Evolutionary conservation across 2,797 vertebrate genomes (phyloP).

Genomic region (Sebastes glaucus): DNA sequence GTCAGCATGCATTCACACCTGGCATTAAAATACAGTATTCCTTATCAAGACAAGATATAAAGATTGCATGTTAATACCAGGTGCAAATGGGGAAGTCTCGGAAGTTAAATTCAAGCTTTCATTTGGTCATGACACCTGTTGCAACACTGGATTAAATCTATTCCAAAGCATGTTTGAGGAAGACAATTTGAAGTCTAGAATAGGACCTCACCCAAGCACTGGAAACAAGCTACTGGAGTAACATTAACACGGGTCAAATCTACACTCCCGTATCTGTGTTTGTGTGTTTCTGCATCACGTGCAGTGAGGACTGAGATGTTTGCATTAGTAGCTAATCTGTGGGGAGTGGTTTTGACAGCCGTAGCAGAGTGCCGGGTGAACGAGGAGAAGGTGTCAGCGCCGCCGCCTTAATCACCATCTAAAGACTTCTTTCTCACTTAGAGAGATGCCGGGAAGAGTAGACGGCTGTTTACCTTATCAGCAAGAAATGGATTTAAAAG

Average conservation of each 20-base stretch:
- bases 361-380: background rate
- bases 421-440: constrained; percentile 3
- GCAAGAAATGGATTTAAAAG: background rate
- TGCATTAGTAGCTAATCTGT: background rate
- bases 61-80: background rate
- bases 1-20: background rate
- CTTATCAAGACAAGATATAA: background rate
- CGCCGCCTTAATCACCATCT: constrained; percentile 12
- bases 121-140: background rate
- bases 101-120: background rate
- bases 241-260: background rate
- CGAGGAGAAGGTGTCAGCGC: constrained; percentile 10
- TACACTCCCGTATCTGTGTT: background rate
- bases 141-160: background rate
- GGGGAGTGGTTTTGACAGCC: constrained; percentile 14
- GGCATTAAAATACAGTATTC: background rate
- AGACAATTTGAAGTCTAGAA: background rate
- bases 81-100: background rate
- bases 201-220: background rate
- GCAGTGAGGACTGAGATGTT: constrained; percentile 10
- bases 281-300: background rate
- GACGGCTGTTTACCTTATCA: constrained; percentile 10
- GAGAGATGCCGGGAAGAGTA: background rate
- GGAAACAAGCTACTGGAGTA: background rate
- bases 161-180: background rate